Evolutionary conservation across 92 coral and sea anemone species (phyloP).

Genomic region (Meandrina meandrites): DNA sequence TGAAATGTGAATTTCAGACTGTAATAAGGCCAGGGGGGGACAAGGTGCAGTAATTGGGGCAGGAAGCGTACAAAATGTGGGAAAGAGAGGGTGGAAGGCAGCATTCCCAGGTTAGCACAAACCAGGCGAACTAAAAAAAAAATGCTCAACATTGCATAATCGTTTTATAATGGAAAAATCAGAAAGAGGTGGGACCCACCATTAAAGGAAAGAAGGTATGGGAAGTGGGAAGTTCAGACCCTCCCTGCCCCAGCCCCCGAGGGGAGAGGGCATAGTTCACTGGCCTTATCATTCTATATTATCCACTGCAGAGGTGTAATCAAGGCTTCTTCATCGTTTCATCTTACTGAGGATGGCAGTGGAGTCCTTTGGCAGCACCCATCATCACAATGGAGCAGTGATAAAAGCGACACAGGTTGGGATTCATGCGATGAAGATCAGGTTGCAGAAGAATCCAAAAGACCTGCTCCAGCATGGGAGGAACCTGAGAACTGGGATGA

Average conservation of each 20-base stretch:
- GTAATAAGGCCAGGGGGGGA: no score
- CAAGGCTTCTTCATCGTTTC: constrained; percentile 40
- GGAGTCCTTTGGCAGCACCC: constrained; percentile 65
- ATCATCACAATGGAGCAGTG: constrained; percentile 63
- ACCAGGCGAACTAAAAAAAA: no score
- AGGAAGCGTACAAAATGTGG: no score
- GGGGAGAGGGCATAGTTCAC: background rate
- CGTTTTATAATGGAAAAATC: background rate
- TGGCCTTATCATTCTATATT: background rate
- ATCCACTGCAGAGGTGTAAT: constrained; percentile 53
- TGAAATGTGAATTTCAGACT: no score
- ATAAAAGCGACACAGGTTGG: constrained; percentile 55
- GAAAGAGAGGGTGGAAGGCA: no score
- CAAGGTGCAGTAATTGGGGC: no score
- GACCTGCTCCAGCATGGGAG: background rate
- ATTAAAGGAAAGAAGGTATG: no score
- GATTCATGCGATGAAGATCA: constrained; percentile 8
- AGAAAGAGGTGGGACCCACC: no score
- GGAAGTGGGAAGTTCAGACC: no score
- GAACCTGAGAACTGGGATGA: constrained; percentile 25
- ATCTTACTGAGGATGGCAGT: constrained; percentile 57
- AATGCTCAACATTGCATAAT: no score
- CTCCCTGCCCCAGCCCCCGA: no score
- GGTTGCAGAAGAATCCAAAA: background rate
- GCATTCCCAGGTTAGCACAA: no score